A percentile compares a stretch with the other conserved stretches of the same genome.
These are phyloP conservation scores for Polylopha cassiicola DNA, from an alignment of 2,888 invertebrate species.

Conservation along the genomic window DNA sequence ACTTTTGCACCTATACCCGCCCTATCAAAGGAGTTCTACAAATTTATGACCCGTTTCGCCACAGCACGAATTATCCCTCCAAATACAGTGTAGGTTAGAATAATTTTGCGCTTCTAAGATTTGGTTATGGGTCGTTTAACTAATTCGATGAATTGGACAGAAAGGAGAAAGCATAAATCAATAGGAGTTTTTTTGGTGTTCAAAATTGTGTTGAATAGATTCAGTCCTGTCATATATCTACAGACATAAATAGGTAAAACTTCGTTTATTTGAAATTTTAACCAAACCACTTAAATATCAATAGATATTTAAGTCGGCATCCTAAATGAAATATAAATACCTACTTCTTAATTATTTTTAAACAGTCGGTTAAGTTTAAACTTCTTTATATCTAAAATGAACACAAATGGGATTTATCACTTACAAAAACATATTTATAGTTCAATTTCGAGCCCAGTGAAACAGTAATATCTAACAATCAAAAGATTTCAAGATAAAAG, in stretches of 20 bases:
- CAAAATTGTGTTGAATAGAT: too few species aligned
- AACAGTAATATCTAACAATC: constrained; percentile 12
- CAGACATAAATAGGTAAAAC: too few species aligned
- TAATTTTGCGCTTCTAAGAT: constrained; percentile 50
- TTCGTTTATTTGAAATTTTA: too few species aligned
- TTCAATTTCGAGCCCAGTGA: constrained; percentile 10
- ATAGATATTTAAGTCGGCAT: too few species aligned
- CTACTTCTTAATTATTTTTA: too few species aligned
- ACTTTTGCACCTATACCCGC: constrained; percentile 33
- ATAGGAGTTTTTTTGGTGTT: background rate
- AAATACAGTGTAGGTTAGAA: constrained; percentile 39
- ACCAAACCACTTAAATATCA: too few species aligned
- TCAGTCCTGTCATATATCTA: too few species aligned
- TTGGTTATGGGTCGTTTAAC: constrained; percentile 50
- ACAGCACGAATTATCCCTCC: constrained; percentile 47
- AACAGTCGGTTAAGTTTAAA: too few species aligned
- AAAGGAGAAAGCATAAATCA: constrained; percentile 17
- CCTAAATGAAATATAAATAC: too few species aligned
- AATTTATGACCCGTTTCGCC: constrained; percentile 65
- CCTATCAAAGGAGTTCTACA: constrained; percentile 50
- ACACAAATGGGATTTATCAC: too few species aligned
- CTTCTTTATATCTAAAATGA: constrained; percentile 4
- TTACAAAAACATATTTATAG: constrained; percentile 8
- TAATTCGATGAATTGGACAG: constrained; percentile 31
- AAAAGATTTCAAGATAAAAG: constrained; percentile 15